Evolutionary conservation across 2,797 vertebrate genomes (phyloP).

Genomic region (Mormyrus hasselquistii): DNA sequence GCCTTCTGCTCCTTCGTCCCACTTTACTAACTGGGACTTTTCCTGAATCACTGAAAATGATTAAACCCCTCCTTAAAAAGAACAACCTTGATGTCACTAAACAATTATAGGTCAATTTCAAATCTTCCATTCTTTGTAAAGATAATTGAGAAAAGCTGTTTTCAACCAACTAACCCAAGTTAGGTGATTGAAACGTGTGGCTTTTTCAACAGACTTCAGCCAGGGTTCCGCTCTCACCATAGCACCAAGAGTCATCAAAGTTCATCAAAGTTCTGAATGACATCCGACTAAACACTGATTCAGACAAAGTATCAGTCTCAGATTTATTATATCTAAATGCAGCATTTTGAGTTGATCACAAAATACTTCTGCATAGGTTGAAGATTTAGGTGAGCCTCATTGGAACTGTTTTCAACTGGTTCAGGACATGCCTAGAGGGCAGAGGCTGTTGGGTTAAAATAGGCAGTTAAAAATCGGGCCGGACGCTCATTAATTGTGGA

Average conservation of each 20-base stretch:
- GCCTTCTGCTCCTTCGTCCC: not conserved
- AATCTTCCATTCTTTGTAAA: not conserved
- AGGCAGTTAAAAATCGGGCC: not conserved
- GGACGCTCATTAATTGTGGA: not conserved
- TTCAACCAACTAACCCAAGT: not conserved
- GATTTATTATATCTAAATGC: not conserved
- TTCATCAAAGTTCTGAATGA: not conserved
- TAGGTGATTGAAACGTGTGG: not conserved
- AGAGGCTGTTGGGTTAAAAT: not conserved
- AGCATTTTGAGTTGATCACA: not conserved
- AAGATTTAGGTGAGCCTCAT: not conserved
- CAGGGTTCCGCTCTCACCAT: not conserved
- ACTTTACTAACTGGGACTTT: not conserved
- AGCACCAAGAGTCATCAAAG: not conserved
- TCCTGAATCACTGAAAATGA: not conserved
- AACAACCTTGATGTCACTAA: not conserved
- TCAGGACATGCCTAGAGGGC: not conserved
- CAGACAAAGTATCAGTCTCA: not conserved
- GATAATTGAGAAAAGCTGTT: not conserved
- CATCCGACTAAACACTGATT: not conserved
- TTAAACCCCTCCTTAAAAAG: not conserved
- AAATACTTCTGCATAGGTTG: not conserved
- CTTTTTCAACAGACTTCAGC: not conserved
- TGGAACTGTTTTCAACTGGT: not conserved
- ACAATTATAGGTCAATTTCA: not conserved